phyloP scores from a whole-genome alignment of 2,113 vertebrate species.

The Dascyllus trimaculatus region DNA sequence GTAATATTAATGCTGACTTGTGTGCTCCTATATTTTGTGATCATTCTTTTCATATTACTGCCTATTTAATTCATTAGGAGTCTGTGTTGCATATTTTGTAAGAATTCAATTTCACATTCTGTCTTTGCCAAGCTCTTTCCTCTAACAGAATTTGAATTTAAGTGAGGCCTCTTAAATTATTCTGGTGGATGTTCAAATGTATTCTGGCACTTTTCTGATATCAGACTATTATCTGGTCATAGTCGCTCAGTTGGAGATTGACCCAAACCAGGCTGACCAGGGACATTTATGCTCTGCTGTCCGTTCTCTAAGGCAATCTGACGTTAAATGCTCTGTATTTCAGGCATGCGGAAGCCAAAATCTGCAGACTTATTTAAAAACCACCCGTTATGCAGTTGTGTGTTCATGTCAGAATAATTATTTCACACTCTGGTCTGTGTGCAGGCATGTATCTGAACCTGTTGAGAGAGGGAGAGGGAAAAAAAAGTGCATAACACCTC shows the following conservation, averaged over 20 bases:
- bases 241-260: neutral
- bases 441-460: constrained; percentile 1
- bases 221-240: neutral
- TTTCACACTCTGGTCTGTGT: neutral
- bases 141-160: too few species aligned
- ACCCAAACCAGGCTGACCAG: neutral
- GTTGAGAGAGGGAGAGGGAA: neutral
- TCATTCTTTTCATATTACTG: too few species aligned
- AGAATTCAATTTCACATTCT: too few species aligned
- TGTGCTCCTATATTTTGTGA: too few species aligned
- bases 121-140: too few species aligned
- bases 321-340: neutral
- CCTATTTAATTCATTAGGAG: too few species aligned
- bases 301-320: too few species aligned
- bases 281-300: neutral
- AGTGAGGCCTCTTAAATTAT: too few species aligned
- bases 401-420: neutral
- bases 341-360: neutral
- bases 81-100: too few species aligned
- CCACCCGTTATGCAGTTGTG: neutral
- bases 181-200: neutral
- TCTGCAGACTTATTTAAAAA: neutral
- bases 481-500: neutral
- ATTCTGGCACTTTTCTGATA: neutral
- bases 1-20: too few species aligned